Base-by-base conservation (phyloP, 1,140 invertebrate genomes). In the Halictus rubicundus region DNA sequence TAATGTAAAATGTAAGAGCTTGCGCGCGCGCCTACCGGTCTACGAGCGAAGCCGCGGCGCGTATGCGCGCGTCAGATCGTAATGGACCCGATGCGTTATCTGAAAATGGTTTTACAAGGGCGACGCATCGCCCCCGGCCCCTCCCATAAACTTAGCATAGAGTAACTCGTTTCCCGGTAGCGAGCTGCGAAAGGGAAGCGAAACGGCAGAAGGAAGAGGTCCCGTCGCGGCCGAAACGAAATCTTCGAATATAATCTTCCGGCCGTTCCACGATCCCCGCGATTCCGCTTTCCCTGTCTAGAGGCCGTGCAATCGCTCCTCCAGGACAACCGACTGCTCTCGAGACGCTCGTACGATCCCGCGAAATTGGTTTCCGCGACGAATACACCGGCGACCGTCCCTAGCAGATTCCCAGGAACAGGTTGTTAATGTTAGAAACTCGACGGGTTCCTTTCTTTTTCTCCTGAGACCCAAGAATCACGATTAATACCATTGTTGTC, bases 101-200 rank as follows among this genome's bases (percentile, higher is more conserved):
- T 89, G 89, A 80, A 89, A 92, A 92, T 92, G 90, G 92, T 92
- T 93, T 92, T 91, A 92, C 92, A 92, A 92, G 92, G 92, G 91
- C 89, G 90, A 92, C 90, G 92, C 91, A 92, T 92, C 83, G 73
- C 92, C 92, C 91, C 87, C 70, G 87, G 89, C 84, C 32, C 32
- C n/a, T 87, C 89, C 89, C 84, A 92, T 92, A 92, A 93, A 92
- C 88, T 90, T 90, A 89, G 81, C 88, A 88, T 88, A 86, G 86
- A 73, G 88, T 81, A 80, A 86, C 81, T 81, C 66, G 79, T 72
- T 70, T 54, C 23, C 52, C 72, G 66, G 63, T 74, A 63, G 63
- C 75, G 65, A 63, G 79, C 57, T 42, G 70, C 80, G 68, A 66
- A 64, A 57, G 68, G 78, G 73, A 77, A 78, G 79, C 68, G 76